Evolutionary conservation across 2,888 invertebrate genomes (phyloP).

Genomic region (Odontocerum albicorne): DNA sequence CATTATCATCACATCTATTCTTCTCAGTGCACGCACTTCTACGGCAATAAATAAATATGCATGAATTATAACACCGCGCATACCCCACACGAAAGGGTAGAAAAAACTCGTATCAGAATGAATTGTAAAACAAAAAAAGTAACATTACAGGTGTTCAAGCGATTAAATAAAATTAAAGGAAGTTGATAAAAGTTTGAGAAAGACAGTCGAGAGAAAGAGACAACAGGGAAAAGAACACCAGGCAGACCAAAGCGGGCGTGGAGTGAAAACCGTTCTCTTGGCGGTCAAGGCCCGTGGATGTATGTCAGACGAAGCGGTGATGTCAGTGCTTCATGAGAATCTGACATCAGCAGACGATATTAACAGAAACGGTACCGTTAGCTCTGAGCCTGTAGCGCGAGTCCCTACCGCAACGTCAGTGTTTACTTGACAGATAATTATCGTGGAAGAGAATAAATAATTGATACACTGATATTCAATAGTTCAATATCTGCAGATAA

Average conservation of each 20-base stretch:
- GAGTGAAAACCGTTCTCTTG: constrained; percentile 31
- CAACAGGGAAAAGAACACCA: not conserved
- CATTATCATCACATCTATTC: no score
- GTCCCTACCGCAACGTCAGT: not conserved
- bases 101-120: no score
- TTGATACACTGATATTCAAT: no score
- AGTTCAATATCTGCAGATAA: no score
- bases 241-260: not conserved
- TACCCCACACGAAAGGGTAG: no score
- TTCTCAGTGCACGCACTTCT: no score
- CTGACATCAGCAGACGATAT: not conserved
- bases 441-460: no score
- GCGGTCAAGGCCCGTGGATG: constrained; percentile 32
- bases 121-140: no score
- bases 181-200: not conserved
- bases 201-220: not conserved
- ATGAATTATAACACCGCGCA: no score
- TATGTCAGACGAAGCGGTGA: constrained; percentile 23
- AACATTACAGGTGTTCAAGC: no score
- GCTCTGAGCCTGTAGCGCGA: not conserved
- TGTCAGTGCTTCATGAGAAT: not conserved
- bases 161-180: no score
- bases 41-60: no score
- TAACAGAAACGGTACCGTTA: not conserved
- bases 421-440: not conserved